Evolutionary conservation across 1,140 invertebrate genomes (phyloP).

Genomic region (Bacillus rossius): DNA sequence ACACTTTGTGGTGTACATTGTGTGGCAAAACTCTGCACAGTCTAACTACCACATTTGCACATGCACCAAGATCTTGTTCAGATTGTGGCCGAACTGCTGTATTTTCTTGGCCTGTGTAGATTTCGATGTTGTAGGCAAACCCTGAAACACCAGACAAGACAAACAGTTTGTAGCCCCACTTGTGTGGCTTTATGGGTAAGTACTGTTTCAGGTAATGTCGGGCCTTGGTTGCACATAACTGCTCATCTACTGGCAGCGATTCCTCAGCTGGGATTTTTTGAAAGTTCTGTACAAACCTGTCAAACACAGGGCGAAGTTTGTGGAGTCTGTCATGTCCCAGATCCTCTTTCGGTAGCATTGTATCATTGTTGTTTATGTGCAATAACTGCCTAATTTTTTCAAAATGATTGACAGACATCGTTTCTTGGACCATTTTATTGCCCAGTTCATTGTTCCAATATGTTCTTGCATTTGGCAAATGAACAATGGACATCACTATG

Average conservation of each 20-base stretch:
- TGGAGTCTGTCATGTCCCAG: conserved; percentile 21
- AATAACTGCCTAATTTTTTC: conserved; percentile 30
- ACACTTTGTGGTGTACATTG: conserved; percentile 19
- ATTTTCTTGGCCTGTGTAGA: not conserved
- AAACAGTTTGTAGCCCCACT: conserved; percentile 32
- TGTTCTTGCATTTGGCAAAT: conserved; percentile 1
- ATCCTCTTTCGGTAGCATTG: conserved; percentile 19
- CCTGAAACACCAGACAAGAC: conserved; percentile 36
- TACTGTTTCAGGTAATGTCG: conserved; percentile 33
- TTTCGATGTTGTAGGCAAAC: conserved; percentile 35
- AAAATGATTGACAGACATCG: conserved; percentile 34
- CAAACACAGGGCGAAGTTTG: conserved; percentile 26
- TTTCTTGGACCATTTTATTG: conserved; percentile 13
- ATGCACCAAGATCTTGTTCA: conserved; percentile 21
- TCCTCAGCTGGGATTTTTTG: conserved; percentile 26
- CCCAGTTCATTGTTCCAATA: conserved; percentile 11
- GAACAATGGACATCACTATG: conserved; percentile 1
- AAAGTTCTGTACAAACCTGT: conserved; percentile 14
- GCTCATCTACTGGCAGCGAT: conserved; percentile 32
- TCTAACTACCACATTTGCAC: conserved; percentile 22
- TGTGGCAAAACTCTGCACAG: conserved; percentile 17
- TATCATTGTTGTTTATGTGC: conserved; percentile 34
- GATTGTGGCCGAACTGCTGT: conserved; percentile 8
- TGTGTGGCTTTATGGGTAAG: conserved; percentile 33
- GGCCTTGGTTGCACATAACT: conserved; percentile 34